These are phyloP conservation scores for Lutjanus erythropterus DNA, from an alignment of 2,113 vertebrate genomes.

Conservation along the genomic window DNA sequence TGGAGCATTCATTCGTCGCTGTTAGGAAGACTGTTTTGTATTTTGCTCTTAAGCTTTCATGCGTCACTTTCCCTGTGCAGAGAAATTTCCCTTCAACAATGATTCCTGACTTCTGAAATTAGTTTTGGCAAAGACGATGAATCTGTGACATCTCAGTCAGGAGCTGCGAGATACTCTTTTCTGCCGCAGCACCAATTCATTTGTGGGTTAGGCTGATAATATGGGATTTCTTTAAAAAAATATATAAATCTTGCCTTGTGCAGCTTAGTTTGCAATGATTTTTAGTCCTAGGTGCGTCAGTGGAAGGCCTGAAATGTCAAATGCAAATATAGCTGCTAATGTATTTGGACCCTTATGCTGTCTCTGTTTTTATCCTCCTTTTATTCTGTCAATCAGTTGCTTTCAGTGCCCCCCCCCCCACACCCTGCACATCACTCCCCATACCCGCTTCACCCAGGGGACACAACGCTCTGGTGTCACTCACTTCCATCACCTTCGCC, in stretches of 20 bases:
- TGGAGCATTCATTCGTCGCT: conserved; percentile 16
- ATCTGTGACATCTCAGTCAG: conserved; percentile 52
- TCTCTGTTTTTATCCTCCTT: conserved; percentile 43
- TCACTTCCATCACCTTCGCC: conserved; percentile 50
- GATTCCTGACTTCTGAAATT: conserved; percentile 52
- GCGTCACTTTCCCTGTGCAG: conserved; percentile 10
- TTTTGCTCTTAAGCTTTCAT: conserved; percentile 57
- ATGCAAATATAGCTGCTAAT: conserved; percentile 71
- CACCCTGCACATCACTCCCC: conserved; percentile 22
- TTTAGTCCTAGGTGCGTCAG: conserved; percentile 17
- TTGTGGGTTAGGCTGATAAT: conserved; percentile 42
- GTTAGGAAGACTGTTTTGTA: conserved; percentile 35
- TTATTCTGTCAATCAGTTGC: conserved; percentile 52
- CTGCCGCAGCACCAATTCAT: conserved; percentile 22
- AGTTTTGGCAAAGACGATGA: conserved; percentile 58
- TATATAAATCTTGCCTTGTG: conserved; percentile 27
- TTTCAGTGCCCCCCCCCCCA: conserved; percentile 1
- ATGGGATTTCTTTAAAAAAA: neutral
- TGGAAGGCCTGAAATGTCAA: conserved; percentile 67
- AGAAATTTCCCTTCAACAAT: conserved; percentile 32
- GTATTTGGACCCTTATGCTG: conserved; percentile 29
- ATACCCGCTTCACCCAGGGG: conserved; percentile 50
- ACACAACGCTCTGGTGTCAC: conserved; percentile 58
- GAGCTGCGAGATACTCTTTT: conserved; percentile 30
- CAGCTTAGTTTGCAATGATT: conserved; percentile 35